Evolutionary conservation across 2,888 invertebrate species (phyloP).

Genomic region (Invenusta paracnida): DNA sequence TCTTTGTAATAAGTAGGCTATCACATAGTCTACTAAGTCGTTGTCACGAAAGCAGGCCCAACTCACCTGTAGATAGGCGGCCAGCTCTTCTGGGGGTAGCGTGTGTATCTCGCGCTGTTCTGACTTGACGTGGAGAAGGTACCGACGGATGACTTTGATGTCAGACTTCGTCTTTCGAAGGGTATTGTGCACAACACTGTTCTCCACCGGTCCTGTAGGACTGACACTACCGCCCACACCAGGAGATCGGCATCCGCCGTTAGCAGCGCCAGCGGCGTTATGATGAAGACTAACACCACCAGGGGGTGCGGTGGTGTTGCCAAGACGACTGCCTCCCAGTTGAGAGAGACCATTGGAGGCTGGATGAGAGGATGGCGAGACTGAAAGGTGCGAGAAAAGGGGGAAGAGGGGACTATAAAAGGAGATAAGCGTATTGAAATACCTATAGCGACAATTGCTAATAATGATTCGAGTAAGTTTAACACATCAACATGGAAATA

Average conservation of each 20-base stretch:
- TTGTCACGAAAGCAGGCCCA: too few species aligned
- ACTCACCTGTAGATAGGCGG: slow-evolving; percentile 40
- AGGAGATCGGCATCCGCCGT: background rate
- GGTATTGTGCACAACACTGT: slow-evolving; percentile 40
- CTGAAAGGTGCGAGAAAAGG: background rate
- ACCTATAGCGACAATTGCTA: too few species aligned
- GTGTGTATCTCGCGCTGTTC: slow-evolving; percentile 41
- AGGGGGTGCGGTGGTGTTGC: background rate
- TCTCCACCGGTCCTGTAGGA: background rate
- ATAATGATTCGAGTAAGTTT: too few species aligned
- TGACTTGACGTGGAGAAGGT: slow-evolving; percentile 34
- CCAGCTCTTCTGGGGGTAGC: slow-evolving; percentile 44
- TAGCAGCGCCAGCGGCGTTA: background rate
- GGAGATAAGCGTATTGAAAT: too few species aligned
- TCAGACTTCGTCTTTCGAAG: slow-evolving; percentile 45
- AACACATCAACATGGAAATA: too few species aligned
- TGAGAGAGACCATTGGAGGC: background rate
- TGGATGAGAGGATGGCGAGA: background rate
- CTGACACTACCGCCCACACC: background rate
- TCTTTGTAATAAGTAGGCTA: too few species aligned
- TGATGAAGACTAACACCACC: background rate
- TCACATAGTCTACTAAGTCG: too few species aligned
- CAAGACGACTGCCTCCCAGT: background rate
- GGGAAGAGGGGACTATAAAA: background rate
- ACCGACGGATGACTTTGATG: slow-evolving; percentile 44